These are phyloP conservation scores for Cercopithecus mona DNA, from an alignment of 2,113 vertebrate genomes.

Conservation along the genomic window DNA sequence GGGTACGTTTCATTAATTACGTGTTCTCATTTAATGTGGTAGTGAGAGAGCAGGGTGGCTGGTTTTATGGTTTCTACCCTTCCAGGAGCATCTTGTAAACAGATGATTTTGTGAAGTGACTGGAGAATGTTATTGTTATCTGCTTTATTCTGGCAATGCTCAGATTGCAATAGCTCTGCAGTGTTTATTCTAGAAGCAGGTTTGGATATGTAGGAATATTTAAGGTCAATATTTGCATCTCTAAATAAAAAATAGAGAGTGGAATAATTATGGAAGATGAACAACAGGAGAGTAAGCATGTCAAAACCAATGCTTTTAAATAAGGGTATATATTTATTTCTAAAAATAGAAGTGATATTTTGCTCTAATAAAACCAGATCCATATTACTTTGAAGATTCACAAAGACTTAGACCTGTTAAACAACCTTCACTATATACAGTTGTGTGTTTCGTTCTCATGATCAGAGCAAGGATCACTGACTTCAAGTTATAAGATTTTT, in stretches of 20 bases:
- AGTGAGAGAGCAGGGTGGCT: background rate
- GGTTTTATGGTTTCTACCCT: background rate
- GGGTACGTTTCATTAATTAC: background rate
- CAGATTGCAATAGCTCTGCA: background rate
- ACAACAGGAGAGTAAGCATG: background rate
- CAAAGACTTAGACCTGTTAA: background rate
- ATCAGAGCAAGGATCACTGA: background rate
- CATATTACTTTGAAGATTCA: background rate
- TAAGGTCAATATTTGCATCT: background rate
- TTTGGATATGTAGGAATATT: background rate
- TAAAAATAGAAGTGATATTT: slow-evolving; percentile 21
- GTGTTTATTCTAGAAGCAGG: background rate
- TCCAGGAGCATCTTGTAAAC: background rate
- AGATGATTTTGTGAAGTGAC: background rate
- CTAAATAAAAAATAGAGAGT: background rate
- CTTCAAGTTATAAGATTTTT: slow-evolving; percentile 27
- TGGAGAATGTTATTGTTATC: background rate
- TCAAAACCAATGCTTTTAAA: slow-evolving; percentile 17
- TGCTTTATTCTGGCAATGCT: background rate
- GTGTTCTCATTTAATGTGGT: background rate
- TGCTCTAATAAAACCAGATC: background rate
- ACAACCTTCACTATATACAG: background rate
- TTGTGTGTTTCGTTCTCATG: background rate
- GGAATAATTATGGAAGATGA: slow-evolving; percentile 35
- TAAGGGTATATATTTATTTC: background rate